Evolutionary conservation across 2,113 vertebrate genomes (phyloP).

Genomic region (Gambusia holbrooki): DNA sequence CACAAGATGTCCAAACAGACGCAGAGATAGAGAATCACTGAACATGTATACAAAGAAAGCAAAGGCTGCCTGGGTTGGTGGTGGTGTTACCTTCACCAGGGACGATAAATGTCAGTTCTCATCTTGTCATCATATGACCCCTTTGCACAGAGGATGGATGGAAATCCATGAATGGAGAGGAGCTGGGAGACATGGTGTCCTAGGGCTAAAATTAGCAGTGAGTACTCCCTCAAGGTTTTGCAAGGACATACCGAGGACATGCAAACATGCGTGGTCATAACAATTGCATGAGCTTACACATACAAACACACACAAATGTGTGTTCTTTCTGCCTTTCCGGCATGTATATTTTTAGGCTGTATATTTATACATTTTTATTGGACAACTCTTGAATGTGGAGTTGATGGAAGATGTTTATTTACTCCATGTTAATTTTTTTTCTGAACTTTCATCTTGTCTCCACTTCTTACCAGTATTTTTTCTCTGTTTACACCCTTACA

Average conservation of each 20-base stretch:
- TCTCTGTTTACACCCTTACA: slow-evolving; percentile 55
- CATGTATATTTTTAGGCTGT: slow-evolving; percentile 26
- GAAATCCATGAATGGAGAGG: slow-evolving; percentile 58
- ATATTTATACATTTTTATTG: too few relatives aligned
- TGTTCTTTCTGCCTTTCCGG: slow-evolving; percentile 4
- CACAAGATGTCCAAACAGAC: background rate
- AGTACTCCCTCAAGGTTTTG: slow-evolving; percentile 67
- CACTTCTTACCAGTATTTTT: background rate
- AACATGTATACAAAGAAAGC: slow-evolving; percentile 32
- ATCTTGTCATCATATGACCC: slow-evolving; percentile 73
- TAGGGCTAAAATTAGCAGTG: slow-evolving; percentile 78
- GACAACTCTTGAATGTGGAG: background rate
- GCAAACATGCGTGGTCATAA: slow-evolving; percentile 24
- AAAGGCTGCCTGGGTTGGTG: slow-evolving; percentile 58
- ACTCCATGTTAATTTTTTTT: background rate
- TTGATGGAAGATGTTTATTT: background rate
- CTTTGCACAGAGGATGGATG: slow-evolving; percentile 59
- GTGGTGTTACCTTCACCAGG: slow-evolving; percentile 67
- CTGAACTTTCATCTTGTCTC: background rate
- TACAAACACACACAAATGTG: background rate
- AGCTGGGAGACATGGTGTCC: slow-evolving; percentile 58
- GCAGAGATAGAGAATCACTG: slow-evolving; percentile 4
- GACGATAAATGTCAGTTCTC: slow-evolving; percentile 72
- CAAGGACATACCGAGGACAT: slow-evolving; percentile 64
- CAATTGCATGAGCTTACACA: slow-evolving; percentile 22